Percentiles rank a stretch among this genome's conserved stretches.
These are phyloP conservation scores for Drosophila insularis DNA, from an alignment of 1,140 invertebrate species.

Conservation along the genomic window DNA sequence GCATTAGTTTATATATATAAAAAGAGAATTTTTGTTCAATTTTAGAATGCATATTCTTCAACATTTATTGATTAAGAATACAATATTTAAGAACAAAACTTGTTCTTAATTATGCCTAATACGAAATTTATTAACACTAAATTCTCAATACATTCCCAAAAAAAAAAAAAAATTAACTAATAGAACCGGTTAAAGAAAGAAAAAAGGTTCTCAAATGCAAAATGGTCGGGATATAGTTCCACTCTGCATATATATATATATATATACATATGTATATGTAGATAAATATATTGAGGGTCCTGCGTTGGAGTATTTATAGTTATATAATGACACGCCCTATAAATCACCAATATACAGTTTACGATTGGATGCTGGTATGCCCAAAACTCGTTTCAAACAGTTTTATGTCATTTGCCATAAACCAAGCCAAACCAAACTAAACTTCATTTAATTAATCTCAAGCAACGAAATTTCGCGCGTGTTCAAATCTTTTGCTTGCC, in stretches of 20 bases:
- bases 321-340: background rate
- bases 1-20: constrained; percentile 27
- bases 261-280: background rate
- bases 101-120: constrained; percentile 63
- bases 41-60: constrained; percentile 1
- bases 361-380: constrained; percentile 10
- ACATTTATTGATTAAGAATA: constrained; percentile 4
- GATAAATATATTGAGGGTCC: background rate
- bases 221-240: constrained; percentile 1
- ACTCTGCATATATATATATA: background rate
- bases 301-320: background rate
- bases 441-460: constrained; percentile 53
- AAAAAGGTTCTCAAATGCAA: background rate
- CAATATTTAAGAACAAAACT: constrained; percentile 35
- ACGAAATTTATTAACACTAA: constrained; percentile 61
- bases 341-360: constrained; percentile 12
- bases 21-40: background rate
- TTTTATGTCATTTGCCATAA: constrained; percentile 60
- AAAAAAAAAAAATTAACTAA: constrained; percentile 50
- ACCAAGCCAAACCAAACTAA: constrained; percentile 14
- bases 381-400: constrained; percentile 59
- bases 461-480: constrained; percentile 23
- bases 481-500: constrained; percentile 20
- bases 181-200: constrained; percentile 48
- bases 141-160: constrained; percentile 52